A percentile compares a stretch with the other conserved stretches of the same genome.
Conservation (phyloP, 1,140 invertebrate genomes). For the Rhopalosiphum maidis region DNA sequence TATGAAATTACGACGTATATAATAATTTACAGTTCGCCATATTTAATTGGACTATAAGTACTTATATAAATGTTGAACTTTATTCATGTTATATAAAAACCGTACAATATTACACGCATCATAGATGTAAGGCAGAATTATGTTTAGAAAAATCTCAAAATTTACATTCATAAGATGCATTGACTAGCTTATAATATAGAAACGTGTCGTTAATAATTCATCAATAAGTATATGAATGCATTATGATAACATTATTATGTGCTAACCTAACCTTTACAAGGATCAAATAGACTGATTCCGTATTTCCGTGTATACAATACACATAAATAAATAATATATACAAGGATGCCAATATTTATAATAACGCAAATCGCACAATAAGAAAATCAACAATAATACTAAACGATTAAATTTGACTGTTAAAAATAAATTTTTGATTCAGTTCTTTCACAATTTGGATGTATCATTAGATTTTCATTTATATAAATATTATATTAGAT, state of each 20-base stretch:
- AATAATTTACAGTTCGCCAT: not conserved
- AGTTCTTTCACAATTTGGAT: not conserved
- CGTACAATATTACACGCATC: not conserved
- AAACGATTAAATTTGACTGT: not conserved
- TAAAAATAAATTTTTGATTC: not conserved
- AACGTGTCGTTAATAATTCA: slow-evolving; percentile 16
- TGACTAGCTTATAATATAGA: not conserved
- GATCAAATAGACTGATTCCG: not conserved
- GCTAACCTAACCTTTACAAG: not conserved
- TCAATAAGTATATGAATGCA: not conserved
- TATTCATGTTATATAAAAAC: not conserved
- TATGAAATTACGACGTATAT: no score
- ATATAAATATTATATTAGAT: not conserved
- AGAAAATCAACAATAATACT: not conserved
- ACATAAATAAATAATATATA: not conserved
- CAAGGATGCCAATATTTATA: not conserved
- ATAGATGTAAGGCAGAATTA: not conserved
- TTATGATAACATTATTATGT: not conserved
- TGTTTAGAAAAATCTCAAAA: not conserved
- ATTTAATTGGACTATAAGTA: not conserved
- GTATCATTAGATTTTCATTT: not conserved
- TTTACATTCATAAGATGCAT: not conserved
- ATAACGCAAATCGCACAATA: not conserved
- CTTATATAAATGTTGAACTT: not conserved
- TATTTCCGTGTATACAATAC: not conserved